Base-by-base conservation (phyloP, 92 coral and sea anemone species). In the Porites divaricata region DNA sequence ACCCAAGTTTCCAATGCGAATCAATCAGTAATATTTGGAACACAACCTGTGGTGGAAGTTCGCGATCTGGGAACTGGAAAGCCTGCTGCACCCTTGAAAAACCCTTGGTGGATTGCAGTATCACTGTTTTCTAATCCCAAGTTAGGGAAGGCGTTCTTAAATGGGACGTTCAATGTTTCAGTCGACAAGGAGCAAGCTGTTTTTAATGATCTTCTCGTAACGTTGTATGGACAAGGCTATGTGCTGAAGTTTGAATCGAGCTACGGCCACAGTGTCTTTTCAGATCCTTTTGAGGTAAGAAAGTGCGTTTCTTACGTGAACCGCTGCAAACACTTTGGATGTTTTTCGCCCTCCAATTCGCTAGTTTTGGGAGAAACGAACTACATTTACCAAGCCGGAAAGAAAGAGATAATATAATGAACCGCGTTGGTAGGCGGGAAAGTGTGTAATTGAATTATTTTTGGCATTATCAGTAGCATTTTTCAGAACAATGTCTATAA, bases 41-140 rank as follows among this genome's bases (percentile, higher is more conserved):
- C 74, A 14, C 96, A 90, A 77, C 96, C 96, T 13, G 92, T 86
- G 19, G 87, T 95, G 51, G 98, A 95, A 83, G 95, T 95, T n/a
- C 83, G 98, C 12, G 97, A 95, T 74, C 45, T 85, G 7, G 98
- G 95, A 23, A 93, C 98, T 70, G 82, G 94, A 62, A 70, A 35
- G 14, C 70, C 76, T 16, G 98, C 98, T 82, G 79, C 93, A 72
- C 96, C 98, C 78, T 74, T 91, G 68, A 93, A 88, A 83, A 70
- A 52, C 20, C 69, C 92, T 11, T 87, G 92, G 95, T 72, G 81
- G 67, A 78, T 95, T 63, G 59, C 86, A 23, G 93, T 81, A 17
- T 74, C 92, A 17, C 70, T 95, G 50, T 23, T 22, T 70, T 61
- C 59, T 13, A 95, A 93, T 83, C 96, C 97, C 17, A 90, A 90